Evolutionary conservation across 2,888 invertebrate genomes (phyloP), one percentile per base, ranked within the genome.

Genomic region (Eupithecia dodoneata): DNA sequence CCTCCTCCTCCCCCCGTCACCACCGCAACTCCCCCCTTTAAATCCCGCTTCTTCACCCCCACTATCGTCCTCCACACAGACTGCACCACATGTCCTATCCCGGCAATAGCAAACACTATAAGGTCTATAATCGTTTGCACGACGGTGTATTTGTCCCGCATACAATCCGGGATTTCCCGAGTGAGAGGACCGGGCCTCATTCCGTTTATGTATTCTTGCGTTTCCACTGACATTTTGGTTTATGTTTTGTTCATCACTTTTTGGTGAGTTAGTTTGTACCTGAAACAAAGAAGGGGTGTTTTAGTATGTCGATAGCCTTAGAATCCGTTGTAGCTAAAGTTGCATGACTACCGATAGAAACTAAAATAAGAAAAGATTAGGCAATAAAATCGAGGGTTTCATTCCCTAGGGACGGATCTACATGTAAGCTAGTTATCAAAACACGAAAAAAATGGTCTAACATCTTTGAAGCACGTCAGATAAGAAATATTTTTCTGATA

Each of bases 1-100:
- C 98, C 98, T 59, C 97, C 97, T 55, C 98, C 99, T 30, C 98
- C 98, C 0, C 99, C 99, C 0, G 99, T 99, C 47, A 99, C 97
- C 70, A 99, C 95, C 0, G 98, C 98, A 63, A 98, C 96, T 86
- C 98, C 97, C 63, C 97, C 97, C 80, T 95, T 95, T 78, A 98
- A 93, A 82, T 96, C 96, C 90, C 98, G 98, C 91, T 96, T 96
- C 63, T 95, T 96, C 77, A 93, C 90, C 73, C 97, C 97, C 73
- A 96, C 95, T 81, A 95, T 93, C 9, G 96, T 96, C 81, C 96
- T 95, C 79, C 95, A 96, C 74, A 96, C 92, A 72, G 96, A 95
- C 89, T 96, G 94, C 59, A 96, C 85, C 66, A 96, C 94, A 81
- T 95, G 90, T 55, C 95, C 90, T 13, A 95, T 83, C 41, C 93